phyloP scores from a whole-genome alignment of 2,888 invertebrate species.

The Orchesella flavescens region DNA sequence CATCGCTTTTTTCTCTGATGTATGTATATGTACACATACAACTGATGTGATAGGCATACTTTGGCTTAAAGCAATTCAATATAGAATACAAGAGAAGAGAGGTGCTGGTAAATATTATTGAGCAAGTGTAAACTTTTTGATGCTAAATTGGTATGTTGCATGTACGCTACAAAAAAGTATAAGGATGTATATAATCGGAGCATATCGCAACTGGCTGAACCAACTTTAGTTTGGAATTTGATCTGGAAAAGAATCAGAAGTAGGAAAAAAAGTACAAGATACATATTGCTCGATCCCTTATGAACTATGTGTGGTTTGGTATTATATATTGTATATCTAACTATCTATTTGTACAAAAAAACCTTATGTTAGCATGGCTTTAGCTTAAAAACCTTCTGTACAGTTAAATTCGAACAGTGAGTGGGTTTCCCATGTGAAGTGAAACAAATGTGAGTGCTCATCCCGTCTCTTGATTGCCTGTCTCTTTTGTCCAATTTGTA shows the following conservation, averaged over 20 bases:
- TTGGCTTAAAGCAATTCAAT: not conserved
- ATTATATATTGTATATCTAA: not conserved
- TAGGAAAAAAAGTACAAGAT: not conserved
- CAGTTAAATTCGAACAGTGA: conserved; percentile 47
- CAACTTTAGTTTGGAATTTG: conserved; percentile 16
- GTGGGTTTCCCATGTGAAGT: conserved; percentile 67
- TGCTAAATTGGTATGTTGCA: too few relatives aligned
- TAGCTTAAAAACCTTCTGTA: not conserved
- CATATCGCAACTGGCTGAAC: too few relatives aligned
- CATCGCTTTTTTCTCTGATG: not conserved
- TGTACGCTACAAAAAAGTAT: too few relatives aligned
- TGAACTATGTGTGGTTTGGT: not conserved
- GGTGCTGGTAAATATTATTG: not conserved
- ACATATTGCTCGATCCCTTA: not conserved
- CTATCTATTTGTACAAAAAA: not conserved
- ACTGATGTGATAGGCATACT: too few relatives aligned
- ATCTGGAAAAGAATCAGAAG: conserved; percentile 41
- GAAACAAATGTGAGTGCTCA: conserved; percentile 67
- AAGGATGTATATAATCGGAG: too few relatives aligned
- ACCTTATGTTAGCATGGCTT: too few relatives aligned
- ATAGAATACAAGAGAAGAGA: not conserved
- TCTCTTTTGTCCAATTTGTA: conserved; percentile 61
- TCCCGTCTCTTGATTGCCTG: conserved; percentile 62
- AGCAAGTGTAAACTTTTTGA: conserved; percentile 4
- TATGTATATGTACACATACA: not conserved